Evolutionary conservation across 2,888 invertebrate genomes (phyloP), one percentile per base, ranked within the genome.

Genomic region (Ophion ellenae): DNA sequence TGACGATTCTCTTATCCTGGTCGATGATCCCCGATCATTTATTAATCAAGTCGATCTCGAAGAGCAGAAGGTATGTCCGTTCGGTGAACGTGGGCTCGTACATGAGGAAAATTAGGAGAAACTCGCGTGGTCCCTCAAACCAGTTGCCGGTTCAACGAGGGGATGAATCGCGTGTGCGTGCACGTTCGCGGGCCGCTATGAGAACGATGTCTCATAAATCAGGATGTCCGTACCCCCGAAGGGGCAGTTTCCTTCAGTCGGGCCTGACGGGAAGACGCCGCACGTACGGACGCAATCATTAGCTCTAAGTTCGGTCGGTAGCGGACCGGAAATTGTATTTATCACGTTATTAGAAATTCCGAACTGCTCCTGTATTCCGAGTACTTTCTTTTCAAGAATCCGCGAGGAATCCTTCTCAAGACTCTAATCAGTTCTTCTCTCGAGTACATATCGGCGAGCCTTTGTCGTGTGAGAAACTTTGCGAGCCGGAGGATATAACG

Each of bases 171-270:
- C 40, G 63, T 28, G 69, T 74, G 79, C 32, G 79, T 83, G 24
- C n/a, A 47, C n/a, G 66, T 66, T 57, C n/a, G 20, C 71, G 47
- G 45, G 36, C 70, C 45, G 69, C 24, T 47, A 17, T 17, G 75
- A 66, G 70, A 84, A 64, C 69, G 64, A 45, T 77, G n/a, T 24
- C 40, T 73, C 36, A 74, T 83, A 69, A 83, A 79, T 83, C 79
- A 79, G 69, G 73, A 45, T 73, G 17, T 61, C 20, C 17, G n/a
- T 45, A 75, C 32, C 17, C 75, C 64, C 75, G 28, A 47, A 47
- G 64, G 75, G 47, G 47, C 47, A 64, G 75, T 75, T 75, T 24
- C 40, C 32, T 32, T 32, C 53, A 75, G 45, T 40, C 40, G 24
- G 40, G 14, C 28, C 64, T 32, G 64, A 47, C 75, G 32, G 17